phyloP scores from a whole-genome alignment of 53 echinoderm and acorn worm genomes.

The Temnopleurus reevesii region DNA sequence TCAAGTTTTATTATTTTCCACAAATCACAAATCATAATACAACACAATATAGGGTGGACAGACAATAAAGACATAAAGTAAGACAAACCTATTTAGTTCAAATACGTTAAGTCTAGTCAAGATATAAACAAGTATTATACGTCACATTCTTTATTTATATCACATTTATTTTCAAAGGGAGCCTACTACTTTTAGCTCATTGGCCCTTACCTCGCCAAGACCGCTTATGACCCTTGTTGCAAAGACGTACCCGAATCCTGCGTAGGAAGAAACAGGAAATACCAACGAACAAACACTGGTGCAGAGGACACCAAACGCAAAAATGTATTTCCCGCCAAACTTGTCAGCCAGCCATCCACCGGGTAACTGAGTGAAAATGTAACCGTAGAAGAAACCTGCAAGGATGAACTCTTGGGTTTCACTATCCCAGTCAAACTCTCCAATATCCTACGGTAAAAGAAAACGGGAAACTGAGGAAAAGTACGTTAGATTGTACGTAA shows the following conservation, averaged over 20 bases:
- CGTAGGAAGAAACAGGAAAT: slow-evolving; percentile 15
- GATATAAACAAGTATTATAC: too few relatives aligned
- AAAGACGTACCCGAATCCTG: neutral
- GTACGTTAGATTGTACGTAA: too few relatives aligned
- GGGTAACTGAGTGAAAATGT: slow-evolving; percentile 28
- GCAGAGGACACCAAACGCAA: slow-evolving; percentile 38
- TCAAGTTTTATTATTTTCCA: too few relatives aligned
- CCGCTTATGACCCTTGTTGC: slow-evolving; percentile 12
- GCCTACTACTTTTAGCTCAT: too few relatives aligned
- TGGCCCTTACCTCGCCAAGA: slow-evolving; percentile 22
- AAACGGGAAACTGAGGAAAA: too few relatives aligned
- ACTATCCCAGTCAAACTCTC: slow-evolving; percentile 47
- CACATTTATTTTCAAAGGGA: too few relatives aligned
- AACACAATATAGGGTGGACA: too few relatives aligned
- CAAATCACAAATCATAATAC: too few relatives aligned
- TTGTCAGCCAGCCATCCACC: slow-evolving; percentile 55
- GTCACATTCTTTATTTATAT: too few relatives aligned
- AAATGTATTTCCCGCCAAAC: slow-evolving; percentile 48
- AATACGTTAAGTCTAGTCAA: too few relatives aligned
- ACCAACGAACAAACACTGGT: slow-evolving; percentile 32
- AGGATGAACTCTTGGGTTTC: slow-evolving; percentile 35
- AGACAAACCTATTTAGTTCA: too few relatives aligned
- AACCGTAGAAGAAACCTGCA: slow-evolving; percentile 49
- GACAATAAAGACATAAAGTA: too few relatives aligned
- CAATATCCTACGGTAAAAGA: neutral